These are phyloP conservation scores for Hestina assimilis DNA, from an alignment of 1,140 invertebrate genomes.

Conservation along the genomic window DNA sequence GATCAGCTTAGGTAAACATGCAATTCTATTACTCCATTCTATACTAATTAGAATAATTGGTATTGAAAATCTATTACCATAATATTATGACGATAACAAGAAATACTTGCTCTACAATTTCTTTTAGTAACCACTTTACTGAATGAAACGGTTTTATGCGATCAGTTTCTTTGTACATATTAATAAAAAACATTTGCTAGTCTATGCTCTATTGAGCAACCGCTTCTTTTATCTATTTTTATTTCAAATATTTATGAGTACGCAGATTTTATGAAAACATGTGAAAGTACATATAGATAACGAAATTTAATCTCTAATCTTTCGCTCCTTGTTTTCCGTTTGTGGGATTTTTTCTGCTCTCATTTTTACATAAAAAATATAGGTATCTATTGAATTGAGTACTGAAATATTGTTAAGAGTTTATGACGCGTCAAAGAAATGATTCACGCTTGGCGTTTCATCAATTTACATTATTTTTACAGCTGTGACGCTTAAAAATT, in stretches of 20 bases:
- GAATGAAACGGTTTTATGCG: background rate
- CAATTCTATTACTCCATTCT: slow-evolving; percentile 19
- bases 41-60: slow-evolving; percentile 19
- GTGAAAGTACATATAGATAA: too few species aligned
- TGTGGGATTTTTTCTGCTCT: background rate
- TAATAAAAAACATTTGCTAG: background rate
- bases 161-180: background rate
- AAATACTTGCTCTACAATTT: slow-evolving; percentile 2
- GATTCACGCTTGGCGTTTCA: background rate
- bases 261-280: too few species aligned
- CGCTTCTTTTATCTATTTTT: too few species aligned
- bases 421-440: background rate
- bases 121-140: background rate
- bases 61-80: slow-evolving; percentile 20
- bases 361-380: slow-evolving; percentile 14
- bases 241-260: too few species aligned
- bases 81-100: slow-evolving; percentile 9
- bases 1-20: slow-evolving; percentile 22
- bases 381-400: slow-evolving; percentile 6
- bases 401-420: background rate
- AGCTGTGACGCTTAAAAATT: slow-evolving; percentile 4
- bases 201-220: too few species aligned
- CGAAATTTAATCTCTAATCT: too few species aligned
- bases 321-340: background rate
- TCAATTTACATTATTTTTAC: slow-evolving; percentile 12